Percentiles rank a stretch among this genome's conserved stretches.
Evolutionary conservation across 2,888 invertebrate species (phyloP).

Genomic region (Palloptera scutellata): DNA sequence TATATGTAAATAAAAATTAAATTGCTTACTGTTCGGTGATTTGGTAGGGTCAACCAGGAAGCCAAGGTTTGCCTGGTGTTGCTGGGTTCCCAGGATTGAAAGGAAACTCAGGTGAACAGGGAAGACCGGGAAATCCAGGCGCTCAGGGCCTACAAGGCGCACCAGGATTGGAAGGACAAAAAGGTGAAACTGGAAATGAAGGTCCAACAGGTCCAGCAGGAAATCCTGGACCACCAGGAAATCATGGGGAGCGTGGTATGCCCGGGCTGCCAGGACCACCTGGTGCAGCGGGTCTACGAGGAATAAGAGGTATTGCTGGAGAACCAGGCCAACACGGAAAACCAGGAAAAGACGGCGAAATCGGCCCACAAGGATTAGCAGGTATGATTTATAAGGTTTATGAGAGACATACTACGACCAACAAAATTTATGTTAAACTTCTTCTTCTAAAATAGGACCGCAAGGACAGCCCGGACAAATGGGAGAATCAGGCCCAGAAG

Average conservation of each 20-base stretch:
- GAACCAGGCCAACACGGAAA: conserved; percentile 78
- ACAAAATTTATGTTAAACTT: too few relatives aligned
- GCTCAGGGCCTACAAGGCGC: conserved; percentile 75
- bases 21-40: neutral
- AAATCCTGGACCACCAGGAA: conserved; percentile 68
- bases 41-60: conserved; percentile 75
- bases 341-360: conserved; percentile 72
- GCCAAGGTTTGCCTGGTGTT: conserved; percentile 72
- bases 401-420: too few relatives aligned
- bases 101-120: conserved; percentile 75
- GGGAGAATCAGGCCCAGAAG: conserved; percentile 71
- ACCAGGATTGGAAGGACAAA: conserved; percentile 77
- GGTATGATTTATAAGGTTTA: conserved; percentile 20
- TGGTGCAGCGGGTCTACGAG: conserved; percentile 49
- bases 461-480: conserved; percentile 71
- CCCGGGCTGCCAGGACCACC: conserved; percentile 53
- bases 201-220: conserved; percentile 74
- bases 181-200: conserved; percentile 76
- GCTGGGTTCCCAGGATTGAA: conserved; percentile 76
- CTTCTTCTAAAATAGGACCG: conserved; percentile 68
- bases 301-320: conserved; percentile 68
- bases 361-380: conserved; percentile 68
- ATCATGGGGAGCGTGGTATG: conserved; percentile 59
- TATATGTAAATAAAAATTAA: neutral
- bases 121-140: conserved; percentile 74